Base-by-base conservation (phyloP, 2,797 vertebrate genomes). In the Microchirus variegatus region DNA sequence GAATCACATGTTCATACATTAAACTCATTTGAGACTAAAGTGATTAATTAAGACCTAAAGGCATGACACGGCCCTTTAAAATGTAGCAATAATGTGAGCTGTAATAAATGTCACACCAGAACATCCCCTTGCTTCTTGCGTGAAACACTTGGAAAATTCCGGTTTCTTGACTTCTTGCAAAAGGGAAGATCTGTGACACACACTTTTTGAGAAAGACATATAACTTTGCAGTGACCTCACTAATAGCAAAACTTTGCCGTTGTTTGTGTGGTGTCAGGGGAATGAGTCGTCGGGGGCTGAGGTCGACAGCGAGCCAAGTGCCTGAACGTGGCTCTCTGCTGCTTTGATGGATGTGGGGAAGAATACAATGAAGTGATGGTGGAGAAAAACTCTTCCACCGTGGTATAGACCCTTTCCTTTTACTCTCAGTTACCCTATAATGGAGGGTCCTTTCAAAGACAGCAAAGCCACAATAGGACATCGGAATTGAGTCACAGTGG, bases 161-260 rank as follows among this genome's bases (percentile, higher is more conserved):
- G 2, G 22, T 22, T 22, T 22, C 22, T 3, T 15, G 10, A 18
- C 49, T 40, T 69, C 15, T 44, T 42, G 22, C 35, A 53, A 40
- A 73, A 57, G 18, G 43, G 50, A 55, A 62, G 63, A 64, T 70
- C 26, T 52, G 64, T 81, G 73, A 77, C 77, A 72, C n/a, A 67
- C 63, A 19, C 31, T 47, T 31, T 76, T 47, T 35, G 10, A 62
- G 63, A 69, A 78, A 75, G 19, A 70, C 67, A 73, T 84, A 77
- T 79, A 73, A 85, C 79, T 85, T 77, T 64, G 67, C 44, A 1
- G 68, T 54, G 80, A 88, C 83, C 78, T 77, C 67, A 75, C 81
- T 86, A 85, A 83, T 82, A 71, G 80, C 73, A 72, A 82, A 86
- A 85, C 82, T 86, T 86, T 82, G 79, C 67, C 76, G 86, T 85